phyloP scores from a whole-genome alignment of 2,888 invertebrate genomes.

The Dasypolia templi region DNA sequence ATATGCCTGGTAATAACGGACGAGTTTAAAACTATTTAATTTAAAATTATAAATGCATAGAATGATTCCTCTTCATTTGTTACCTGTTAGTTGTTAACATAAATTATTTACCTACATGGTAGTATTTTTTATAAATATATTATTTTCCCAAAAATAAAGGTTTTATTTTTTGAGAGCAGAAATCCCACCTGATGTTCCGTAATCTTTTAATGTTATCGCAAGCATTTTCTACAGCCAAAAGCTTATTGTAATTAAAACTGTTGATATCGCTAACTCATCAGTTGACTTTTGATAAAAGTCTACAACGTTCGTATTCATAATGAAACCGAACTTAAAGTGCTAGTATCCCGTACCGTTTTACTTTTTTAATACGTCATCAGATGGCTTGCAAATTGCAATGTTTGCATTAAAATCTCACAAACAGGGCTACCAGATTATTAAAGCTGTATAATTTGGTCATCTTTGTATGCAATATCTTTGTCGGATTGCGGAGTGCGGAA shows the following conservation, averaged over 20 bases:
- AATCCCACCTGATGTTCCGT: not conserved
- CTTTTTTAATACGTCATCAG: not conserved
- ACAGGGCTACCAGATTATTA: not conserved
- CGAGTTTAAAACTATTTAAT: conserved; percentile 49
- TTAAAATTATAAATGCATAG: conserved; percentile 65
- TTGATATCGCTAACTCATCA: too few species aligned
- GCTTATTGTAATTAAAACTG: too few species aligned
- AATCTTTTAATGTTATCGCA: not conserved
- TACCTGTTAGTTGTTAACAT: conserved; percentile 84
- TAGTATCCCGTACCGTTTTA: not conserved
- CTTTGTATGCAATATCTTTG: too few species aligned
- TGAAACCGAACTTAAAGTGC: conserved; percentile 2
- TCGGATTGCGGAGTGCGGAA: too few species aligned
- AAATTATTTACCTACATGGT: conserved; percentile 71
- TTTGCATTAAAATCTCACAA: conserved; percentile 11
- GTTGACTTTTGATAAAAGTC: not conserved
- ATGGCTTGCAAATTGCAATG: not conserved
- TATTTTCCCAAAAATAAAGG: conserved; percentile 38
- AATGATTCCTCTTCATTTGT: conserved; percentile 88
- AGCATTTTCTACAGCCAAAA: not conserved
- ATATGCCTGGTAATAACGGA: conserved; percentile 88
- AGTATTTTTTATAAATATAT: conserved; percentile 56
- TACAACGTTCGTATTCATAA: not conserved
- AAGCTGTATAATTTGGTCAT: not conserved
- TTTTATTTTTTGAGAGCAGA: not conserved